phyloP scores from a whole-genome alignment of 2,113 vertebrate genomes.

The Caretta caretta region DNA sequence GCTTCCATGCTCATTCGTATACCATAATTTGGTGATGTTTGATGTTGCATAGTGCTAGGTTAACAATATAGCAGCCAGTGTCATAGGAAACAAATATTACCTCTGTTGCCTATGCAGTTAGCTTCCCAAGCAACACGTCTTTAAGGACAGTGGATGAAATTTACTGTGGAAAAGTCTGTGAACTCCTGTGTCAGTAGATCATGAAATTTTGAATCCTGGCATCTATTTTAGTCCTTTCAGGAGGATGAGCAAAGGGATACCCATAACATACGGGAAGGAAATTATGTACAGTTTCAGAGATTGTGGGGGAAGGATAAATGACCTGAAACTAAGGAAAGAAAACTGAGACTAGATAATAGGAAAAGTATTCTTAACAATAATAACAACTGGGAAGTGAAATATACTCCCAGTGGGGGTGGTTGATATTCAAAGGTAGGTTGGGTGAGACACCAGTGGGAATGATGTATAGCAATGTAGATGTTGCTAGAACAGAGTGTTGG shows the following conservation, averaged over 20 bases:
- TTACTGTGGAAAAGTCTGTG: rapidly evolving
- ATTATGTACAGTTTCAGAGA: background rate
- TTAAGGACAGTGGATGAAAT: slow-evolving; percentile 15
- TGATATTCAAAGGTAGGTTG: background rate
- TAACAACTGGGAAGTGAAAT: rapidly evolving
- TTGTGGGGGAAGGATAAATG: background rate
- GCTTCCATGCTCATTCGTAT: background rate
- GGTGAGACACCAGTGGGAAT: background rate
- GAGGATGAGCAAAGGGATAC: background rate
- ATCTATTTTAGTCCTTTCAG: background rate
- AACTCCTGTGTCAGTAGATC: background rate
- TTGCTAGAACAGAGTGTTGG: rapidly evolving
- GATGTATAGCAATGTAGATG: background rate
- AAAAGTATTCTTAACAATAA: background rate
- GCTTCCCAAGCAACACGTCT: background rate
- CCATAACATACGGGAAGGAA: background rate
- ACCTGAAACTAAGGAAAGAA: background rate
- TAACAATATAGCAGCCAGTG: background rate
- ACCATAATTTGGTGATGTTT: background rate
- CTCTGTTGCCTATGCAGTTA: background rate
- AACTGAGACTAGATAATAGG: background rate
- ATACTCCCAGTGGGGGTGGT: background rate
- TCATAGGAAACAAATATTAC: background rate
- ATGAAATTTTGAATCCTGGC: background rate
- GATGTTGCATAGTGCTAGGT: background rate